A percentile compares a stretch with the other conserved stretches of the same genome.
phyloP scores from a whole-genome alignment of 2,888 invertebrate species.

The Acronicta leporina region DNA sequence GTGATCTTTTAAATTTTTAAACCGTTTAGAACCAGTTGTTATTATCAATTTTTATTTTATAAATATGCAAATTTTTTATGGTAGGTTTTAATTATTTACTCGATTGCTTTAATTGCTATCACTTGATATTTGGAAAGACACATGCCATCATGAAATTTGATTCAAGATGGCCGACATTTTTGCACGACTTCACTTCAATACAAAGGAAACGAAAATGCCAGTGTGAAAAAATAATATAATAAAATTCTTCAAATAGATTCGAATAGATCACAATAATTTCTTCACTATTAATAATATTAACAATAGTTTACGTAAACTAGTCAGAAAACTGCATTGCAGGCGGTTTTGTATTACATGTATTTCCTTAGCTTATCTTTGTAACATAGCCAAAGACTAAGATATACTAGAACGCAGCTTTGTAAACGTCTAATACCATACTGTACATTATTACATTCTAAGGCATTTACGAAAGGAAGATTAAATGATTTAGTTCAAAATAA shows the following conservation, averaged over 20 bases:
- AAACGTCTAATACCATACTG: too few species aligned
- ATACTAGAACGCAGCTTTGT: too few species aligned
- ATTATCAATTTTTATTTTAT: conserved; percentile 55
- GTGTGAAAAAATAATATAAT: conserved; percentile 63
- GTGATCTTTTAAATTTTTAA: conserved; percentile 77
- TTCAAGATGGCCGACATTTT: conserved; percentile 82
- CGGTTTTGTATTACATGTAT: background rate
- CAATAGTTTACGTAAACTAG: too few species aligned
- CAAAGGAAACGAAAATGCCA: conserved; percentile 66
- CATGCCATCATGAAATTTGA: conserved; percentile 77
- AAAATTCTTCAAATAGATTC: background rate
- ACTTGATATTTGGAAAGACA: conserved; percentile 81
- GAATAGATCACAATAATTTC: background rate
- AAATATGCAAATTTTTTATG: conserved; percentile 67
- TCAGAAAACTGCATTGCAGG: too few species aligned
- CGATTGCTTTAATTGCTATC: conserved; percentile 63
- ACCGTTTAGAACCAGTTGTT: conserved; percentile 50
- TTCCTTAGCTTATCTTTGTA: too few species aligned
- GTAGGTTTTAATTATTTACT: conserved; percentile 59
- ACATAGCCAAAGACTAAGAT: too few species aligned
- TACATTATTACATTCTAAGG: too few species aligned
- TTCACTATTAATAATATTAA: background rate
- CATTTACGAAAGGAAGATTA: too few species aligned
- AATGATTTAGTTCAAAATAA: too few species aligned
- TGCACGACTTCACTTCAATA: conserved; percentile 15